These are phyloP conservation scores for Caenorhabditis sulstoni DNA, from an alignment of 2,888 invertebrate genomes.

Conservation along the genomic window DNA sequence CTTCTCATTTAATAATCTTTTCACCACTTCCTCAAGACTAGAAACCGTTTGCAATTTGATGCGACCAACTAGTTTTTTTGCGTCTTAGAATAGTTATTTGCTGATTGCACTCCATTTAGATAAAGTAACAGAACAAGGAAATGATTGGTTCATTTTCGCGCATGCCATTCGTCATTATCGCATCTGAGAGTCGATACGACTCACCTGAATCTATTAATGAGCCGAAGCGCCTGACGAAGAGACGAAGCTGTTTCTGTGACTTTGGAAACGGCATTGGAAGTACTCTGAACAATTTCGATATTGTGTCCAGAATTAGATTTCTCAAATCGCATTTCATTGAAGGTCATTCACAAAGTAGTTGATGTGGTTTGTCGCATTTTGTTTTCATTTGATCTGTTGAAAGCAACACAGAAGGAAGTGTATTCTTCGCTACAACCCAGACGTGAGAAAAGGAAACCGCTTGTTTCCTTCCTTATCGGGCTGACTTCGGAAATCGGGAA, in stretches of 20 bases:
- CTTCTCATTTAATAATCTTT: too few relatives aligned
- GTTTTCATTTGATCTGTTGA: too few relatives aligned
- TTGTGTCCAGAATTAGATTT: background rate
- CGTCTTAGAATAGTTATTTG: conserved; percentile 16
- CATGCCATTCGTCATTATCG: conserved; percentile 5
- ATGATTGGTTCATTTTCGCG: conserved; percentile 23
- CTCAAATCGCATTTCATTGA: too few relatives aligned
- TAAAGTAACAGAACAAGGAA: conserved; percentile 36
- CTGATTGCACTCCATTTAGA: conserved; percentile 8
- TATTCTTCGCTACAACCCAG: too few relatives aligned
- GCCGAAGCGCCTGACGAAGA: conserved; percentile 44
- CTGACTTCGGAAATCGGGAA: too few relatives aligned
- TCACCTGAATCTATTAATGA: conserved; percentile 51
- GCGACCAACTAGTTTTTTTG: too few relatives aligned
- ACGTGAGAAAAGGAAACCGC: too few relatives aligned
- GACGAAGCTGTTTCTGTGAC: conserved; percentile 37
- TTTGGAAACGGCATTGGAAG: conserved; percentile 33
- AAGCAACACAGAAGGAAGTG: too few relatives aligned
- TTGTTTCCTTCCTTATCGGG: too few relatives aligned
- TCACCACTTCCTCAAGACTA: conserved; percentile 7
- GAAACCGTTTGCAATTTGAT: too few relatives aligned
- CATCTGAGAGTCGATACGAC: conserved; percentile 3
- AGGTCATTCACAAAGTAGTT: too few relatives aligned
- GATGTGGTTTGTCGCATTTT: too few relatives aligned
- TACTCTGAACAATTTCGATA: conserved; percentile 32